A percentile compares a stretch with the other conserved stretches of the same genome.
These are phyloP conservation scores for Athripsodes cinereus DNA, from an alignment of 2,888 invertebrate genomes.

Conservation along the genomic window DNA sequence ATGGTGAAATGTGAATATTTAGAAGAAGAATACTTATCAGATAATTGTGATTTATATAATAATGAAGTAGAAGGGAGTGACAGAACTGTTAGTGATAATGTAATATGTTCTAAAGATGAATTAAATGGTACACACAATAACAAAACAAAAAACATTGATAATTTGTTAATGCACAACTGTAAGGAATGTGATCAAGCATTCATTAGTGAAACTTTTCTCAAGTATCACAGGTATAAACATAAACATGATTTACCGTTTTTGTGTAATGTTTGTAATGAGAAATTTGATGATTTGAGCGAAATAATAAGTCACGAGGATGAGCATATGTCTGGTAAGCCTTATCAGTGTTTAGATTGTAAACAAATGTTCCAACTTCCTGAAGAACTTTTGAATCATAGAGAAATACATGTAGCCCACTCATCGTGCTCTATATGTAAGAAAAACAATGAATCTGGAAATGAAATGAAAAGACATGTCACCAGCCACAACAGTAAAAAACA, in stretches of 20 bases:
- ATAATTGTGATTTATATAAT: neutral
- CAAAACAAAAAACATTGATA: too few species aligned
- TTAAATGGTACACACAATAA: too few species aligned
- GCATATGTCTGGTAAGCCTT: neutral
- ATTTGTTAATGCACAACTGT: neutral
- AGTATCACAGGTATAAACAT: neutral
- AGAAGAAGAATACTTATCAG: neutral
- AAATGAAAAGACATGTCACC: neutral
- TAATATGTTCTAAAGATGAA: neutral
- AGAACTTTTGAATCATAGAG: neutral
- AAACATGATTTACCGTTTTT: neutral
- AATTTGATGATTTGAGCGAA: neutral
- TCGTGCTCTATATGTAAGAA: neutral
- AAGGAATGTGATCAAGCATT: neutral
- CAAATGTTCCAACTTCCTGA: neutral
- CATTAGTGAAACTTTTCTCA: neutral
- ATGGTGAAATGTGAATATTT: neutral
- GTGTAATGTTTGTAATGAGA: neutral
- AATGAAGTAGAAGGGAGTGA: too few species aligned
- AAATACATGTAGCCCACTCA: neutral
- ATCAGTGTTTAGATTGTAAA: neutral
- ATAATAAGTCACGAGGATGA: neutral
- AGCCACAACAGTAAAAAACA: neutral
- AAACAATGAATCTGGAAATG: neutral
- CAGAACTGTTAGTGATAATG: too few species aligned